phyloP scores from a whole-genome alignment of 2,113 vertebrate genomes.

The Noctilio leporinus region DNA sequence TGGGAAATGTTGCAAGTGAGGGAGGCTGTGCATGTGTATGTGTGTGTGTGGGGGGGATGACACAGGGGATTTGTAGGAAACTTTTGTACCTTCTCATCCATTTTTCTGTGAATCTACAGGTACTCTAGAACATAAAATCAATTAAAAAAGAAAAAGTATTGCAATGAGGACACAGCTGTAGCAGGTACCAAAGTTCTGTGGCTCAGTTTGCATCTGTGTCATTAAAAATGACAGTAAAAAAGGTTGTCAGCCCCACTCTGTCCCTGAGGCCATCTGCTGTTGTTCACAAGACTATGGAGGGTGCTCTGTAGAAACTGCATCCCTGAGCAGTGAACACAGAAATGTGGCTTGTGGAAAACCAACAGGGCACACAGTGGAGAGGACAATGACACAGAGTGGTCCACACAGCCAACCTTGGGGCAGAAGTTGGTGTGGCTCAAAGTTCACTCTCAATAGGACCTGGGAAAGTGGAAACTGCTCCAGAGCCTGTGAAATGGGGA shows the following conservation, averaged over 20 bases:
- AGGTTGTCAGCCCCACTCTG: neutral
- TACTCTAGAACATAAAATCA: neutral
- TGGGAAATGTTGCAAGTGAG: neutral
- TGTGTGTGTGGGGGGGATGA: too few species aligned
- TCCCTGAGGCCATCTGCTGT: rapidly evolving
- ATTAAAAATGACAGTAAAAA: neutral
- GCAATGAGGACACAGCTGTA: neutral
- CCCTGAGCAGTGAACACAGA: neutral
- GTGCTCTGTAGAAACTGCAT: neutral
- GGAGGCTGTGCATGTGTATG: neutral
- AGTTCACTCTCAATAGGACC: neutral
- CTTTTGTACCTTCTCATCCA: neutral
- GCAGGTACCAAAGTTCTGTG: neutral
- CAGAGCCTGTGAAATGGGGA: neutral
- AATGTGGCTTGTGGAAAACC: neutral
- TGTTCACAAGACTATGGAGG: neutral
- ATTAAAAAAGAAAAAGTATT: neutral
- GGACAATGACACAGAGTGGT: rapidly evolving
- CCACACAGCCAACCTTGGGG: neutral
- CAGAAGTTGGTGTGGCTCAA: neutral
- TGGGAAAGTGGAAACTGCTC: neutral
- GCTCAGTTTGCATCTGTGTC: neutral
- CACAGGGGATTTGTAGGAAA: neutral
- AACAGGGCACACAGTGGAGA: neutral
- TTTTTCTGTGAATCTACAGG: neutral